Conservation (phyloP, 2,797 vertebrate species). For the Acomys russatus region DNA sequence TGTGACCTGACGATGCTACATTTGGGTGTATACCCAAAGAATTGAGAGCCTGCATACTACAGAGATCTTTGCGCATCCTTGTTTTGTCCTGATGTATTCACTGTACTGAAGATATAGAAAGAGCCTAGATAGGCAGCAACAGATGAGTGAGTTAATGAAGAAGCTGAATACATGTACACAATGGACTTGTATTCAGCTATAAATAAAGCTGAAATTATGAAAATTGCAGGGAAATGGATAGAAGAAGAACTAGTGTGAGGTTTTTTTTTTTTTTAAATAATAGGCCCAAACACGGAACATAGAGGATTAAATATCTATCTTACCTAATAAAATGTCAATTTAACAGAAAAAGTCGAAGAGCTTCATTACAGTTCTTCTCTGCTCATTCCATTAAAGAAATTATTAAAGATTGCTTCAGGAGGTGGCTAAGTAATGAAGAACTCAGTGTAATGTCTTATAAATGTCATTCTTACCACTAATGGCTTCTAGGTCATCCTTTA, state of each 20-base stretch:
- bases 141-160: background rate
- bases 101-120: background rate
- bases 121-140: background rate
- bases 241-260: background rate
- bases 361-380: constrained; percentile 74
- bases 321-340: constrained; percentile 74
- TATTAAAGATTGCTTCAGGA: constrained; percentile 82
- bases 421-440: constrained; percentile 80
- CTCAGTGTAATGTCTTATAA: constrained; percentile 79
- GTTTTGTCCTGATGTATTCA: background rate
- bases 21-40: background rate
- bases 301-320: constrained; percentile 69
- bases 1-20: background rate
- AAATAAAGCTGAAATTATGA: background rate
- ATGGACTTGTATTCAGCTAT: background rate
- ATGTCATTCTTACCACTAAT: constrained; percentile 79
- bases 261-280: constrained; percentile 32
- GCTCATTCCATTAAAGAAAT: constrained; percentile 81
- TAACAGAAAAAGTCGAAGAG: constrained; percentile 54
- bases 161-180: background rate
- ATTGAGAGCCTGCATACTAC: background rate
- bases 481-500: constrained; percentile 68
- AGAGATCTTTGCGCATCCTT: background rate
- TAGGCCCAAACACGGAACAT: background rate
- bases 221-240: background rate